Conservation (phyloP, 2,113 vertebrate species). For the Tichodroma muraria region DNA sequence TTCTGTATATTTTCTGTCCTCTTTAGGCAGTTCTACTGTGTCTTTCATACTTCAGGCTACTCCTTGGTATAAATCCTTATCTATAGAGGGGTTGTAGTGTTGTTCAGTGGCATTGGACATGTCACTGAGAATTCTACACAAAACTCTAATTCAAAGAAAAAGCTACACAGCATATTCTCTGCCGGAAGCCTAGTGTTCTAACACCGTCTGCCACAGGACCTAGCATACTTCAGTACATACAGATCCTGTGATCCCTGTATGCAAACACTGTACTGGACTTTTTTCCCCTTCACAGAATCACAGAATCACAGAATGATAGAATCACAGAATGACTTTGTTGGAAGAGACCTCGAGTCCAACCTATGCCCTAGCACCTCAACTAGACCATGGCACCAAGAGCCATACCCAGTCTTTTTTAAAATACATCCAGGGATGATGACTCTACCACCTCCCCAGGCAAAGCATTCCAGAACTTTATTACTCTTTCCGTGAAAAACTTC, state of each 20-base stretch:
- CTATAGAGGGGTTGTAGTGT: not conserved
- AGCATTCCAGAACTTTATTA: too few relatives aligned
- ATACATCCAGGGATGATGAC: too few relatives aligned
- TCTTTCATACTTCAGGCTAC: not conserved
- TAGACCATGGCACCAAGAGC: too few relatives aligned
- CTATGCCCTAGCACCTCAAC: too few relatives aligned
- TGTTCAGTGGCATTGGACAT: not conserved
- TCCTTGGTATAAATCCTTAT: not conserved
- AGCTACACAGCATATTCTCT: not conserved
- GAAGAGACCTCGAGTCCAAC: too few relatives aligned
- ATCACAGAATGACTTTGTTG: too few relatives aligned
- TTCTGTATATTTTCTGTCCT: not conserved
- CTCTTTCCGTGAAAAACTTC: too few relatives aligned
- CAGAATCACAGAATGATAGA: too few relatives aligned
- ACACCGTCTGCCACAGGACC: not conserved
- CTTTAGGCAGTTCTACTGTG: not conserved
- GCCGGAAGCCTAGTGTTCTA: not conserved
- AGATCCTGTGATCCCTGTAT: not conserved
- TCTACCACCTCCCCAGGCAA: too few relatives aligned
- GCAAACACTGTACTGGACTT: not conserved
- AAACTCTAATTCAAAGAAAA: not conserved
- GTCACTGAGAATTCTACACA: not conserved
- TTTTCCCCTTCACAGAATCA: too few relatives aligned
- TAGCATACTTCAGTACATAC: too few relatives aligned
- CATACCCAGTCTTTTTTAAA: too few relatives aligned